Evolutionary conservation across 1,140 invertebrate species (phyloP).

Genomic region (Drosophila bocqueti): DNA sequence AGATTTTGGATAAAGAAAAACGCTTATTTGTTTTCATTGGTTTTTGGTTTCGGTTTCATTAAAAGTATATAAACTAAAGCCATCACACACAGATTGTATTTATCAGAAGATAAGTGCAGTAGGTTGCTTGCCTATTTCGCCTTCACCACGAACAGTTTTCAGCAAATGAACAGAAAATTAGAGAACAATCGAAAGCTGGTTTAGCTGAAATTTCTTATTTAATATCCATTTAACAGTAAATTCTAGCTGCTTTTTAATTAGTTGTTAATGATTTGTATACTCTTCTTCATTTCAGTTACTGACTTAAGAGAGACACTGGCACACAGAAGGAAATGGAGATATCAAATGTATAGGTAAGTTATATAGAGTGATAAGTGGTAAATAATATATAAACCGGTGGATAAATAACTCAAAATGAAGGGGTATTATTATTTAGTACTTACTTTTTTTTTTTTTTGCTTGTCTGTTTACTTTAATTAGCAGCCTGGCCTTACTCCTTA

Average conservation of each 20-base stretch:
- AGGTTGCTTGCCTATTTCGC: neutral
- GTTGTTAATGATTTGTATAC: neutral
- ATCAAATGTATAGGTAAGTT: conserved; percentile 18
- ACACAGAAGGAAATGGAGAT: conserved; percentile 9
- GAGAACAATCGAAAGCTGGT: neutral
- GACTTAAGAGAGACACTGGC: neutral
- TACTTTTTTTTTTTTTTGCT: neutral
- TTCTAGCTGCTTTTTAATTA: neutral
- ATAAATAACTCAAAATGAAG: neutral
- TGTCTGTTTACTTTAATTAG: conserved; percentile 10
- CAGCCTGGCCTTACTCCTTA: neutral
- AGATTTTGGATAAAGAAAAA: too few species aligned
- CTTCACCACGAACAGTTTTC: neutral
- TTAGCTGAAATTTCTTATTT: too few species aligned
- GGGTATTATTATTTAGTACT: neutral
- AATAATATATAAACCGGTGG: neutral
- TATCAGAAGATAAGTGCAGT: neutral
- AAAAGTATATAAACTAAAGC: neutral
- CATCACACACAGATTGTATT: neutral
- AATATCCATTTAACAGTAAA: neutral
- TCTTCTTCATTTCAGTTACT: conserved; percentile 12
- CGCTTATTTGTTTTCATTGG: too few species aligned
- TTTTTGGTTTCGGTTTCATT: neutral
- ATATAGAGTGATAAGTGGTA: neutral
- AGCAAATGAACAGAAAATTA: neutral